These are phyloP conservation scores for Scomber scombrus DNA, from an alignment of 2,113 vertebrate genomes.

Conservation along the genomic window DNA sequence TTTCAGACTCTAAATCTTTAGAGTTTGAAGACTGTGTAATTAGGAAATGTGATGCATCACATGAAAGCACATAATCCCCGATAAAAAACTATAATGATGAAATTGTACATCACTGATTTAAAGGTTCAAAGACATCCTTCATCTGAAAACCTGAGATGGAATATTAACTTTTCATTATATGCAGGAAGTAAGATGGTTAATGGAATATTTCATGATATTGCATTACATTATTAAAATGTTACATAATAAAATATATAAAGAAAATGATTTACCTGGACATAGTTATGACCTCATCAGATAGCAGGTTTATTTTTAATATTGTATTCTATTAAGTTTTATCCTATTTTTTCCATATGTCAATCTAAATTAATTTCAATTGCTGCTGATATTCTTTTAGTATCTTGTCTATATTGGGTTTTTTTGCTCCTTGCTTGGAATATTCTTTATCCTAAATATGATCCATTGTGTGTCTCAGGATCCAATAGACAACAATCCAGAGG, in stretches of 20 bases:
- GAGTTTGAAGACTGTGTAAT: neutral
- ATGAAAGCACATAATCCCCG: conserved; percentile 3
- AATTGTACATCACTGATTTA: conserved; percentile 8
- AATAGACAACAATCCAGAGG: neutral
- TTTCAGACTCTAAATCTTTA: conserved; percentile 19
- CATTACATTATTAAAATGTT: conserved; percentile 7
- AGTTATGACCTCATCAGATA: neutral
- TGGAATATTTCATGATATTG: conserved; percentile 33
- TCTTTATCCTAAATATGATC: neutral
- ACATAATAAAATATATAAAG: neutral
- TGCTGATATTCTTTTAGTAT: neutral
- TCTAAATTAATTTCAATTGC: neutral
- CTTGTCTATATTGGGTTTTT: neutral
- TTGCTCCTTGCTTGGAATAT: neutral
- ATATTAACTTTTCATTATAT: conserved; percentile 44
- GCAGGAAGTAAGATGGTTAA: conserved; percentile 16
- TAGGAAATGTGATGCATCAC: conserved; percentile 10
- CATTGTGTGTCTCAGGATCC: neutral
- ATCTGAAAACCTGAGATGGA: conserved; percentile 31
- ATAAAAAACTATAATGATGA: neutral
- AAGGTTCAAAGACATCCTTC: conserved; percentile 1
- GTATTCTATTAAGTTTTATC: neutral
- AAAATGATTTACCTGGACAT: neutral
- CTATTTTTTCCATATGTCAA: neutral
- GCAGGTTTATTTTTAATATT: neutral